Evolutionary conservation across 1,140 invertebrate genomes (phyloP), one percentile per base, ranked within the genome.

Genomic region (Heliconius hermathena): DNA sequence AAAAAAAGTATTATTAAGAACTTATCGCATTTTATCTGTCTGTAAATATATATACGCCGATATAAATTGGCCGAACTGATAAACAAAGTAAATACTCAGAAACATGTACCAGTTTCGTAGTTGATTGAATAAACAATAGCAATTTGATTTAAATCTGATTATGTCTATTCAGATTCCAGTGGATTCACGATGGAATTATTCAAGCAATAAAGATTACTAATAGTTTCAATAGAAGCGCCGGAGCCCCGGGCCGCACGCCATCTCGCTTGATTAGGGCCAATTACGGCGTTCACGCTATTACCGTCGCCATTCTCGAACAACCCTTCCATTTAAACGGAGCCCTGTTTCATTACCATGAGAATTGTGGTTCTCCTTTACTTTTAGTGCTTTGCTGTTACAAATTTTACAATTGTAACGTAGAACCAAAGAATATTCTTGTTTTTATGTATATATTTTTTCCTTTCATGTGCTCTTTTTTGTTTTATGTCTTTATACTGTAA

Each of bases 221-320:
- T 86, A 85, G 86, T 84, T 86, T 87, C 83, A 86, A 87, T 84
- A 85, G 82, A 85, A 83, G 78, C 83, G 83, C 83, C 86, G 86
- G 78, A 77, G 84, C 81, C 80, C 86, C 75, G 75, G 66, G 72
- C 77, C 76, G 84, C 88, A 87, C 88, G 88, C 89, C 85, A 91
- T 89, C 85, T 91, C 84, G 87, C 90, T 91, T 91, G 86, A 92
- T 92, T 93, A 90, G 88, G 82, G 84, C 88, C 90, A 91, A 90
- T 92, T 91, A 90, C 85, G 83, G 87, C 83, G 83, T 90, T 89
- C 87, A 91, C 87, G 88, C 87, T 87, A 92, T 91, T 91, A 88
- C 87, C 86, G 89, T 86, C 85, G 88, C 85, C 85, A 85, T 88
- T 91, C 87, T 87, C 86, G 86, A 86, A 88, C 89, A 88, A 85